A percentile compares a stretch with the other conserved stretches of the same genome.
phyloP scores from a whole-genome alignment of 2,797 vertebrate genomes.

The Avahi laniger region DNA sequence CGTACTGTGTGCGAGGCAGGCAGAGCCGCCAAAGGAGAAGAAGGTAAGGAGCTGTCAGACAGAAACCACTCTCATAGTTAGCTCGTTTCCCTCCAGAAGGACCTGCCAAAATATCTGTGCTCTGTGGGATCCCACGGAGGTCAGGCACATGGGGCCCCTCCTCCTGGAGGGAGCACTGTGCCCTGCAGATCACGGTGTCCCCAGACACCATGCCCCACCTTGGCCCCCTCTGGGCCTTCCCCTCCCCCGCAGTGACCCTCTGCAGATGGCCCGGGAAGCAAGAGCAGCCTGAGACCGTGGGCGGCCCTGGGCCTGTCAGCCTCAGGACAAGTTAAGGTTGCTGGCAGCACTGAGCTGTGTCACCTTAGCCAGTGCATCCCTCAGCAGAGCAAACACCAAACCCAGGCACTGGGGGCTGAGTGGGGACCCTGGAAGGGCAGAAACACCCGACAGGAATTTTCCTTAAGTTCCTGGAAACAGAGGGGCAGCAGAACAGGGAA shows the following conservation, averaged over 20 bases:
- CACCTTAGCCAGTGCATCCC: slow-evolving; percentile 44
- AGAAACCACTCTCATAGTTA: slow-evolving; percentile 7
- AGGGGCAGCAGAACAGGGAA: background rate
- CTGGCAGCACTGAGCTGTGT: slow-evolving; percentile 54
- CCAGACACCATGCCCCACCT: background rate
- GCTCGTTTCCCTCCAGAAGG: slow-evolving; percentile 45
- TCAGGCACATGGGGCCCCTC: background rate
- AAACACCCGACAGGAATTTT: background rate
- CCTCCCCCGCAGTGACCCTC: accelerated
- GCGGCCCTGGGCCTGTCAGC: slow-evolving; percentile 50
- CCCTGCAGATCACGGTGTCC: background rate
- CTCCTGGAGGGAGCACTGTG: background rate
- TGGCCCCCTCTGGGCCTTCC: background rate
- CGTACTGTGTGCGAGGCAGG: background rate
- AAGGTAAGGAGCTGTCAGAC: background rate
- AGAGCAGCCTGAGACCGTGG: slow-evolving; percentile 57
- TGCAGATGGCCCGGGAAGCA: background rate
- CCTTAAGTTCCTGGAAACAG: background rate
- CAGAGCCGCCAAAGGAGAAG: background rate
- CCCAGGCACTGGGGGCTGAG: background rate
- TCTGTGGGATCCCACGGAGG: background rate
- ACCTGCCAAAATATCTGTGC: background rate
- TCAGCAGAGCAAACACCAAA: slow-evolving; percentile 67
- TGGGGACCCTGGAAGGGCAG: background rate
- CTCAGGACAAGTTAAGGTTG: slow-evolving; percentile 76